Evolutionary conservation across 2,113 vertebrate genomes (phyloP).

Genomic region (Dermatemys mawii): DNA sequence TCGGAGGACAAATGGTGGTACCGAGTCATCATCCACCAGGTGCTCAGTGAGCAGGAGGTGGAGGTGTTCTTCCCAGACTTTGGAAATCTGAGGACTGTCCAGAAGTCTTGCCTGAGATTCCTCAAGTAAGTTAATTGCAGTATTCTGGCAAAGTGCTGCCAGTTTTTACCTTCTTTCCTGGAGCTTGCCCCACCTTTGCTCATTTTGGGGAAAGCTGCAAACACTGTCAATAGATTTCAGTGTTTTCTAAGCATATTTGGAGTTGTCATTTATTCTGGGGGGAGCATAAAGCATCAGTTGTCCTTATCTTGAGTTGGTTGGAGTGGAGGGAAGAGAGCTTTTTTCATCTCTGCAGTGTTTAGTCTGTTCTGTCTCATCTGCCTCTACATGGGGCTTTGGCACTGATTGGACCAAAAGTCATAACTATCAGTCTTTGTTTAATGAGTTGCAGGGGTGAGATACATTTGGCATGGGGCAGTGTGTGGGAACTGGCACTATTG

Average conservation of each 20-base stretch:
- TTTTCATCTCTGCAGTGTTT: neutral
- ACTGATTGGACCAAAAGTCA: neutral
- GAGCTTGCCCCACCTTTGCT: neutral
- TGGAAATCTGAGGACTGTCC: slow-evolving; percentile 82
- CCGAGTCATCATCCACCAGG: slow-evolving; percentile 86
- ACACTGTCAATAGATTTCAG: neutral
- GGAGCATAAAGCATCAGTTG: neutral
- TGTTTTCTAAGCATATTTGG: fast-evolving
- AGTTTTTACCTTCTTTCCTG: neutral
- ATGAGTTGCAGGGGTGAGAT: neutral
- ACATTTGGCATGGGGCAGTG: neutral
- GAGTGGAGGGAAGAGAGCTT: neutral
- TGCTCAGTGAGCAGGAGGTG: slow-evolving; percentile 81
- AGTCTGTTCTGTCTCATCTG: fast-evolving
- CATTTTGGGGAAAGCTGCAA: neutral
- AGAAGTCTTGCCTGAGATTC: slow-evolving; percentile 83
- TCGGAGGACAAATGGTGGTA: slow-evolving; percentile 89
- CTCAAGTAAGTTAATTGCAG: slow-evolving; percentile 86
- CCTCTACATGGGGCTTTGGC: neutral
- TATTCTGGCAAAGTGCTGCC: neutral
- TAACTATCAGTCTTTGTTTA: neutral
- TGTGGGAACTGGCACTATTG: neutral
- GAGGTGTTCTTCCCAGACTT: slow-evolving; percentile 92
- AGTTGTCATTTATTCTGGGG: neutral
- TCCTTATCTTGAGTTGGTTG: fast-evolving